These are phyloP conservation scores for Heliconius ethilla DNA, from an alignment of 2,888 invertebrate genomes.

Conservation along the genomic window DNA sequence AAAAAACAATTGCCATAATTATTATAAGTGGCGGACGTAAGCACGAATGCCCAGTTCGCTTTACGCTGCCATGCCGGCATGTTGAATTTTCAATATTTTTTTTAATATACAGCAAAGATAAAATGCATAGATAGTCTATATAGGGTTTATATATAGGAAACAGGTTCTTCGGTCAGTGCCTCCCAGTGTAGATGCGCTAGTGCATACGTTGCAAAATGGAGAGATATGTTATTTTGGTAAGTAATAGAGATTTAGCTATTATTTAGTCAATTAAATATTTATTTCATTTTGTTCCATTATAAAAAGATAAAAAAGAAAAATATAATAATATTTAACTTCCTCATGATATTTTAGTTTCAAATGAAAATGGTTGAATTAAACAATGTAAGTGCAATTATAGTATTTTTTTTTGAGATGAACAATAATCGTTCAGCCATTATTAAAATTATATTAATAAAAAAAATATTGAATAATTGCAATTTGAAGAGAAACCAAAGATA, in stretches of 20 bases:
- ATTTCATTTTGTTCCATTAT: no score
- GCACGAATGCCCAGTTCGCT: slow-evolving; percentile 63
- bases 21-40: slow-evolving; percentile 72
- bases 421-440: no score
- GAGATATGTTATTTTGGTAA: slow-evolving; percentile 55
- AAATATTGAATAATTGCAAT: no score
- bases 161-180: slow-evolving; percentile 61
- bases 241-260: slow-evolving; percentile 37
- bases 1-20: slow-evolving; percentile 77
- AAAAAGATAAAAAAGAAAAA: no score
- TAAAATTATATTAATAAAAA: no score
- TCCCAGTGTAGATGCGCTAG: slow-evolving; percentile 57
- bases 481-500: no score
- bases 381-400: no score
- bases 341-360: no score
- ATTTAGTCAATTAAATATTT: no score
- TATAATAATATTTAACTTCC: no score
- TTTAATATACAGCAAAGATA: slow-evolving; percentile 42
- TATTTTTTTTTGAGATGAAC: no score
- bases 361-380: no score
- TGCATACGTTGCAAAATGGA: slow-evolving; percentile 54
- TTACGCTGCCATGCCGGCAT: slow-evolving; percentile 54
- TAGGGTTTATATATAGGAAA: slow-evolving; percentile 48
- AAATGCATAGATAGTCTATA: slow-evolving; percentile 49
- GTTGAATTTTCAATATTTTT: slow-evolving; percentile 46